Base-by-base conservation (phyloP, 2,797 vertebrate genomes). In the Ceyx erithaca region DNA sequence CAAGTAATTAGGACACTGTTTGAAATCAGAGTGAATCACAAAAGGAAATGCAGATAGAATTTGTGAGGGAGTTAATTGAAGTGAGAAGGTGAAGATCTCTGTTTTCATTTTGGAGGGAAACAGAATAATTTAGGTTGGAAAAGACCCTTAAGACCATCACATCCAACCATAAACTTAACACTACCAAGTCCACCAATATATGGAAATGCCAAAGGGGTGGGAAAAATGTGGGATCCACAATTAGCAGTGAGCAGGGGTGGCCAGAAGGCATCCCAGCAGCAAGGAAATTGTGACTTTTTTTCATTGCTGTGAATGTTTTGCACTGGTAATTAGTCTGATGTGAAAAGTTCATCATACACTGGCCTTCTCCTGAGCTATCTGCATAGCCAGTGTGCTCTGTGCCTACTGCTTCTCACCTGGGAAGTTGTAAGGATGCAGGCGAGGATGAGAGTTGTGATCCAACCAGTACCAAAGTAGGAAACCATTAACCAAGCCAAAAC, bases 401-500 rank as follows among this genome's bases (percentile, higher is more conserved):
- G 48, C 67, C 41, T 52, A 4, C 28, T 33, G 5, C 31, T 40
- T 52, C 84, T 97, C 92, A 99, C 99, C 98, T 99, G 99, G 87
- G 98, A 98, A 16, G 97, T 98, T 14, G 98, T 94, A 37, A 99
- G 97, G 63, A 99, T 82, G 77, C 98, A 71, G 41, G 97, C 78
- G 3, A 98, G 96, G 66, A 99, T 49, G 67, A 98, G 23, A 1
- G 99, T 99, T 26, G 97, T 92, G 28, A 97, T 97, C 99, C 99
- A 99, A 91, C 98, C 98, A 0, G 98, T 98, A 23, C 99, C 99
- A 0, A 98, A 98, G 92, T 97, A 92, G 35, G 80, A 98, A 37
- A 99, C 21, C 28, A 98, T 97, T 55, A 98, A 59, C 98, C 98
- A 98, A 19, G 98, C 98, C 10, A 99, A 30, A 76, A 94, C 94